phyloP scores from a whole-genome alignment of 2,888 invertebrate species.

The Tetragonisca angustula region DNA sequence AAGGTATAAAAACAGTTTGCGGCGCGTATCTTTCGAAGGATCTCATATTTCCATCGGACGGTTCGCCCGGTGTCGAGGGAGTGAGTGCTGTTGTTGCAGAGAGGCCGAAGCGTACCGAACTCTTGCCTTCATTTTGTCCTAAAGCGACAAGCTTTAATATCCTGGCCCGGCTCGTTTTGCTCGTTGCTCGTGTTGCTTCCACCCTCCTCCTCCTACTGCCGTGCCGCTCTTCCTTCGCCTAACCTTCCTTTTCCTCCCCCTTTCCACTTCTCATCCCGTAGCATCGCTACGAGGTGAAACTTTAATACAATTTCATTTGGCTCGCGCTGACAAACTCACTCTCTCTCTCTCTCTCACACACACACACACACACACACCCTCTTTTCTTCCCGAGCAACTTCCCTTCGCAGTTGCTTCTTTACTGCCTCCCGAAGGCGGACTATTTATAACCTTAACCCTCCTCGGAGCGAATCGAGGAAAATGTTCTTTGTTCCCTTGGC shows the following conservation, averaged over 20 bases:
- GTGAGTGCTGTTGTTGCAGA: conserved; percentile 23
- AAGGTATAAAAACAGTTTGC: conserved; percentile 60
- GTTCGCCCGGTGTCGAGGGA: conserved; percentile 36
- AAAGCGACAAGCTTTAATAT: conserved; percentile 84
- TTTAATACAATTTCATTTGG: conserved; percentile 84
- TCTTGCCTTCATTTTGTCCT: conserved; percentile 81
- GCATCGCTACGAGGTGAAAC: conserved; percentile 79
- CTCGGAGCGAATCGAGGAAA: conserved; percentile 42
- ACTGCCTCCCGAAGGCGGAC: conserved; percentile 79
- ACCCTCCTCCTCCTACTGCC: conserved; percentile 13
- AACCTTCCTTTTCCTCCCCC: conserved; percentile 3
- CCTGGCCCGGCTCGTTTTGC: conserved; percentile 64
- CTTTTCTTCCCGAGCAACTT: conserved; percentile 56
- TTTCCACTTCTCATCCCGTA: conserved; percentile 3
- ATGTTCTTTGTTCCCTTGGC: conserved; percentile 63
- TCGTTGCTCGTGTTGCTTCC: conserved; percentile 48
- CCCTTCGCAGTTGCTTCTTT: conserved; percentile 71
- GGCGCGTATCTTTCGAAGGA: conserved; percentile 53
- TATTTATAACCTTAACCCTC: conserved; percentile 82
- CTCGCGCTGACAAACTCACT: conserved; percentile 82
- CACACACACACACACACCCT: conserved; percentile 57
- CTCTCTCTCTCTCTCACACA: conserved; percentile 14
- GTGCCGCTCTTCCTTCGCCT: background rate
- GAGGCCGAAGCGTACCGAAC: conserved; percentile 55
- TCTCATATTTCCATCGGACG: conserved; percentile 54